phyloP scores from a whole-genome alignment of 2,797 vertebrate species.

The Epinephelus awoara region DNA sequence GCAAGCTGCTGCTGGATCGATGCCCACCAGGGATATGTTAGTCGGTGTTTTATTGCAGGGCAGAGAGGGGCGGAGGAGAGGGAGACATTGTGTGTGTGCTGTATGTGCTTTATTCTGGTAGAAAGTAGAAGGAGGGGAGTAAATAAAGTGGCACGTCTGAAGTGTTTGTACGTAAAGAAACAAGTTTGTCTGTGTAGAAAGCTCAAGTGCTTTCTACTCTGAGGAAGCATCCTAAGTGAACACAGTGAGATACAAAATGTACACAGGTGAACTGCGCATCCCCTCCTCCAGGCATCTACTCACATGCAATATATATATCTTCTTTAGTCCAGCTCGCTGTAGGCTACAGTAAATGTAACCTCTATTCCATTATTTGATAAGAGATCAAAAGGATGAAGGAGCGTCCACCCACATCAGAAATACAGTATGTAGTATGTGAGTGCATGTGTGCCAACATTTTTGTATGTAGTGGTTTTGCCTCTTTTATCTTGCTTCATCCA shows the following conservation, averaged over 20 bases:
- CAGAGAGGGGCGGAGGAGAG: slow-evolving; percentile 19
- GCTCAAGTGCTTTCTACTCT: neutral
- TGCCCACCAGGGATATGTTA: slow-evolving; percentile 61
- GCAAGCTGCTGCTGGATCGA: slow-evolving; percentile 59
- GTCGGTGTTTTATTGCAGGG: slow-evolving; percentile 64
- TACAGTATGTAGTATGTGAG: neutral
- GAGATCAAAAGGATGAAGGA: slow-evolving; percentile 39
- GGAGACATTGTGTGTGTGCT: slow-evolving; percentile 1
- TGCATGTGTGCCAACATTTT: slow-evolving; percentile 10
- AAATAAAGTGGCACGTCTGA: neutral
- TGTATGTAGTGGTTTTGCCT: neutral
- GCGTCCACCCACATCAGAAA: slow-evolving; percentile 33
- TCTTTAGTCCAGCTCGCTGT: slow-evolving; percentile 17
- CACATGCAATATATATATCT: slow-evolving; percentile 1
- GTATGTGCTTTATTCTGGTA: neutral
- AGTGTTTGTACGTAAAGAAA: neutral
- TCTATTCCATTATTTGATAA: slow-evolving; percentile 66
- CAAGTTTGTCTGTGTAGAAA: neutral
- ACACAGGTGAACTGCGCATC: neutral
- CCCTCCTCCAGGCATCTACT: neutral
- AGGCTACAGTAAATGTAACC: slow-evolving; percentile 18
- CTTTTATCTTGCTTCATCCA: slow-evolving; percentile 42
- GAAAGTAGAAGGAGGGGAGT: neutral
- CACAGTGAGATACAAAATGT: neutral
- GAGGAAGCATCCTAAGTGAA: slow-evolving; percentile 11